phyloP scores from a whole-genome alignment of 2,113 vertebrate genomes.

The Ardeotis arabs region DNA sequence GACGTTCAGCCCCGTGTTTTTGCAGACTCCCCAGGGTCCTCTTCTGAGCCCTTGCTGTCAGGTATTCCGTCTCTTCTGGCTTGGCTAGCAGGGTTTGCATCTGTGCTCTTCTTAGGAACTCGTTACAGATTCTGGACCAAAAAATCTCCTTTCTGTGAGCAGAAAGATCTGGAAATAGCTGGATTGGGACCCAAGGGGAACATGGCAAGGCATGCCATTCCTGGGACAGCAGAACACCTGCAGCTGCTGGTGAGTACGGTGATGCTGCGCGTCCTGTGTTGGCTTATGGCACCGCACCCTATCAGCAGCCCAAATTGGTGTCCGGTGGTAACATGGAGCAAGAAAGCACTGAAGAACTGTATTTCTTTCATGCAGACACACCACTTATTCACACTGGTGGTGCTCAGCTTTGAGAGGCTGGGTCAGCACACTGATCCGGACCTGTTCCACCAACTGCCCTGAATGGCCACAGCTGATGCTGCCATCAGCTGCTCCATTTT shows the following conservation, averaged over 20 bases:
- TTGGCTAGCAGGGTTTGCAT: neutral
- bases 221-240: neutral
- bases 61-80: neutral
- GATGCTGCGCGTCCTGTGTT: neutral
- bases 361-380: neutral
- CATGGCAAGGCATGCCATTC: neutral
- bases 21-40: neutral
- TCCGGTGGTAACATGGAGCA: neutral
- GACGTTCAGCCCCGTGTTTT: neutral
- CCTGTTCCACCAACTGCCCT: neutral
- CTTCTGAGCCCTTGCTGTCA: neutral
- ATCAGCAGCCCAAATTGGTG: neutral
- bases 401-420: neutral
- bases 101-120: neutral
- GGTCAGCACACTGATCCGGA: neutral
- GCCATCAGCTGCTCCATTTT: neutral
- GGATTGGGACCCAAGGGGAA: neutral
- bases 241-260: neutral
- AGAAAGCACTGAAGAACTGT: neutral
- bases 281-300: accelerated
- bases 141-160: neutral
- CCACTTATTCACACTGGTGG: neutral
- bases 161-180: neutral
- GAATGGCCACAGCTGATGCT: neutral
- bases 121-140: neutral